Evolutionary conservation across 2,888 invertebrate genomes (phyloP).

Genomic region (Mesodorylaimus sp.): DNA sequence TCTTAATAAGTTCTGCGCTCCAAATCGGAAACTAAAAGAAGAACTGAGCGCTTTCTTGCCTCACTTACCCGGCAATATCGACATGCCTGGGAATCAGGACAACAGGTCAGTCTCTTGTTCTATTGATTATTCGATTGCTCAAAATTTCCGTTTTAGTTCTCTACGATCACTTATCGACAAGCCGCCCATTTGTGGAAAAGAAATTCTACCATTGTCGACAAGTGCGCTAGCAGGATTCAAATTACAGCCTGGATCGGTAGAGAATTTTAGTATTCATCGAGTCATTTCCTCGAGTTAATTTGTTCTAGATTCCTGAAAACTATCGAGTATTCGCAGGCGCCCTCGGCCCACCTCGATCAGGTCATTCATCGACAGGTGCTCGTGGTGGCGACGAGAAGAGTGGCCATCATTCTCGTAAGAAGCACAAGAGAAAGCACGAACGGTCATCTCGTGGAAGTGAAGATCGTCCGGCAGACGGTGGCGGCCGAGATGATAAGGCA

Average conservation of each 20-base stretch:
- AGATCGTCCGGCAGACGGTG: background rate
- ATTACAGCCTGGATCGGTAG: slow-evolving; percentile 16
- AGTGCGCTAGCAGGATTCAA: slow-evolving; percentile 17
- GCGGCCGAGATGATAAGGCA: background rate
- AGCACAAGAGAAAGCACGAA: background rate
- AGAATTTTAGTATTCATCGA: background rate
- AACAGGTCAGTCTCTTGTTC: slow-evolving; percentile 9
- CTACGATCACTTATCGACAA: slow-evolving; percentile 14
- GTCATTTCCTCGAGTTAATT: too few species aligned
- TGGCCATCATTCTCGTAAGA: too few species aligned
- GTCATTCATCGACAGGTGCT: background rate
- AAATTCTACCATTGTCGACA: slow-evolving; percentile 15
- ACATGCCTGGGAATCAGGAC: slow-evolving; percentile 15
- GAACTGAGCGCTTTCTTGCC: slow-evolving; percentile 19
- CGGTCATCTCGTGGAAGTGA: background rate
- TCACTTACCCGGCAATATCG: slow-evolving; percentile 18
- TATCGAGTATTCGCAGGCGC: too few species aligned
- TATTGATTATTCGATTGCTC: background rate
- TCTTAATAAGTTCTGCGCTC: slow-evolving; percentile 12
- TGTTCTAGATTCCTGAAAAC: too few species aligned
- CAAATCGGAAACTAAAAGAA: slow-evolving; percentile 13
- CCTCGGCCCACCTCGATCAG: too few species aligned
- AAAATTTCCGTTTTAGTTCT: background rate
- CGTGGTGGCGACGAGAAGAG: background rate
- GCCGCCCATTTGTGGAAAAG: slow-evolving; percentile 20